Evolutionary conservation across 2,888 invertebrate species (phyloP), one percentile per base, ranked within the genome.

Genomic region (Eristalinus sepulchralis): DNA sequence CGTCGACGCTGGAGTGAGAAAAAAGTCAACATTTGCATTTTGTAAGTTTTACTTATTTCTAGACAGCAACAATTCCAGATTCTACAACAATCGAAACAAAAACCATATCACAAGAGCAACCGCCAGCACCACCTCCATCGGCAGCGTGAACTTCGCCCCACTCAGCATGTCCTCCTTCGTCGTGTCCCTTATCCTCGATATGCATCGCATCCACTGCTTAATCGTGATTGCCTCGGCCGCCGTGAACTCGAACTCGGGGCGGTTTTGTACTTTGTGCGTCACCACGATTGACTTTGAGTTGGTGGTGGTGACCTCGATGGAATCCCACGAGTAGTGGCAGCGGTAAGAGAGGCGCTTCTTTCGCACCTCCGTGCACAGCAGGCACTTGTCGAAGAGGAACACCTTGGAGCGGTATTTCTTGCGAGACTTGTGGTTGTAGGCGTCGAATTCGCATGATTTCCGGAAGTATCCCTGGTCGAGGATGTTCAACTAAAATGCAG

Each of bases 291-390:
- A 90, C 75, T 91, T 91, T 10, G 91, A 90, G 83, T 89, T 91
- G 83, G 89, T 91, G 5, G 64, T 53, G 2, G 88, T 34, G 8
- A 91, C 79, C 78, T 91, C 93, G 83, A 92, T 89, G 34, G 90
- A 81, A 64, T 91, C 90, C 90, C 91, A 91, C 47, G 90, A 88
- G 83, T 90, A 92, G 78, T 91, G 90, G 78, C 92, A 91, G 20
- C 91, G 91, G 88, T 90, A 92, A 71, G 90, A 89, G 33, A 93
- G 77, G 0, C 91, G 90, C 31, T 90, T 90, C 78, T 92, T 92
- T 0, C 91, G 90, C 76, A 91, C 90, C 89, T 93, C 92, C 1
- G 92, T 90, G 87, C 92, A 92, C 3, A 93, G 88, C 36, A 93
- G 86, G 33, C 91, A 90, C 5, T 91, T 91, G 72, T 93, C 93